Conservation (phyloP, 1,140 invertebrate genomes). For the Meloidogyne chitwoodi region DNA sequence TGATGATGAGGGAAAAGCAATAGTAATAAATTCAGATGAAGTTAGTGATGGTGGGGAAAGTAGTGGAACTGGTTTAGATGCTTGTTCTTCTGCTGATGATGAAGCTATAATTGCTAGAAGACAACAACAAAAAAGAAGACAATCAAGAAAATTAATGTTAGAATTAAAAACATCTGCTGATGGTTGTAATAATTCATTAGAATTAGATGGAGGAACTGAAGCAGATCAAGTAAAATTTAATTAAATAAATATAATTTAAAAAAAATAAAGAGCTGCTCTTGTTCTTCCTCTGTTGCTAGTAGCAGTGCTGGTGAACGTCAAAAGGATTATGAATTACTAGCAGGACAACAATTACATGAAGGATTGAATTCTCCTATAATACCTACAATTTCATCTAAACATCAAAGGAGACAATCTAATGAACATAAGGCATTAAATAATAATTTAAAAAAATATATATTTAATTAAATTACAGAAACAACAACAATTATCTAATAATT, state of each 20-base stretch:
- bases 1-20: neutral
- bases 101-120: neutral
- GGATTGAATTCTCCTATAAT: neutral
- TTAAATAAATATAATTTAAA: neutral
- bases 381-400: neutral
- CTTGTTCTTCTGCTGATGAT: slow-evolving; percentile 5
- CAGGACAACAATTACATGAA: neutral
- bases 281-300: neutral
- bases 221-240: neutral
- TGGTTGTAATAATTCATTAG: neutral
- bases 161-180: neutral
- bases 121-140: neutral
- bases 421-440: neutral
- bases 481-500: neutral
- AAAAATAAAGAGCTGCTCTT: neutral
- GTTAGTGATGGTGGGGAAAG: neutral
- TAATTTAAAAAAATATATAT: too few relatives aligned
- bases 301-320: neutral
- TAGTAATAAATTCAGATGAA: neutral
- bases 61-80: slow-evolving; percentile 5
- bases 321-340: neutral
- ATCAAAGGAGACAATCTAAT: neutral
- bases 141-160: neutral
- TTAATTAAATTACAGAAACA: neutral
- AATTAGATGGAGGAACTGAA: neutral